Evolutionary conservation across 1,140 invertebrate genomes (phyloP).

Genomic region (Mizuhopecten yessoensis): DNA sequence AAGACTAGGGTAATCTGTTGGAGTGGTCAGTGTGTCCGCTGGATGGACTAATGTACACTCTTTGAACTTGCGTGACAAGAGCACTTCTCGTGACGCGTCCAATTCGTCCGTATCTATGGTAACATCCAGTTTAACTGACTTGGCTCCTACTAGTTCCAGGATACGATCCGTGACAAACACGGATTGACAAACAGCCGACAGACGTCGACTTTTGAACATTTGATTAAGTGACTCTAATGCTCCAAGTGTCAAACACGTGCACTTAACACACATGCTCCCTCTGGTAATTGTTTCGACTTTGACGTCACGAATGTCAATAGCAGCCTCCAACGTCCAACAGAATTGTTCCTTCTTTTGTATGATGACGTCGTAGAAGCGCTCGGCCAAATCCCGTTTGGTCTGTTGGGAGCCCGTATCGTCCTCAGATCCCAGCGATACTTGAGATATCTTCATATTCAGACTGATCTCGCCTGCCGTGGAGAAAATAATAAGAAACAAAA

Average conservation of each 20-base stretch:
- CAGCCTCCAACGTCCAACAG: conserved; percentile 48
- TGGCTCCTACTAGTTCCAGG: conserved; percentile 43
- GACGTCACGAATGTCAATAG: conserved; percentile 50
- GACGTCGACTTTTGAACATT: conserved; percentile 56
- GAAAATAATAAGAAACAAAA: background rate
- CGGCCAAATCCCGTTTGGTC: conserved; percentile 47
- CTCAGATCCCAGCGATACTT: conserved; percentile 46
- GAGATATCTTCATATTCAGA: conserved; percentile 49
- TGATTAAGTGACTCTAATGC: conserved; percentile 62
- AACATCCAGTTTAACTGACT: conserved; percentile 49
- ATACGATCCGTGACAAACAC: conserved; percentile 51
- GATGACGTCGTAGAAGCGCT: conserved; percentile 52
- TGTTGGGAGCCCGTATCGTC: conserved; percentile 41
- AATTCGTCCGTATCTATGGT: conserved; percentile 40
- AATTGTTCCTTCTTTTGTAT: conserved; percentile 50
- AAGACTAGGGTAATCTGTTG: conserved; percentile 36
- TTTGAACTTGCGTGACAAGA: conserved; percentile 60
- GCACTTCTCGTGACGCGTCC: conserved; percentile 51
- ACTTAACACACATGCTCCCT: conserved; percentile 53
- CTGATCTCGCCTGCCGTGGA: conserved; percentile 49
- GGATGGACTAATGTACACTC: conserved; percentile 54
- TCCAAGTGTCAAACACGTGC: conserved; percentile 52
- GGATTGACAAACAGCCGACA: conserved; percentile 53
- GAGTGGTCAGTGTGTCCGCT: conserved; percentile 50
- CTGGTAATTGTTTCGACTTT: conserved; percentile 46